Percentiles rank a stretch among this genome's conserved stretches.
These are phyloP conservation scores for Sterrhoptilus dennistouni DNA, from an alignment of 2,113 vertebrate genomes.

Conservation along the genomic window DNA sequence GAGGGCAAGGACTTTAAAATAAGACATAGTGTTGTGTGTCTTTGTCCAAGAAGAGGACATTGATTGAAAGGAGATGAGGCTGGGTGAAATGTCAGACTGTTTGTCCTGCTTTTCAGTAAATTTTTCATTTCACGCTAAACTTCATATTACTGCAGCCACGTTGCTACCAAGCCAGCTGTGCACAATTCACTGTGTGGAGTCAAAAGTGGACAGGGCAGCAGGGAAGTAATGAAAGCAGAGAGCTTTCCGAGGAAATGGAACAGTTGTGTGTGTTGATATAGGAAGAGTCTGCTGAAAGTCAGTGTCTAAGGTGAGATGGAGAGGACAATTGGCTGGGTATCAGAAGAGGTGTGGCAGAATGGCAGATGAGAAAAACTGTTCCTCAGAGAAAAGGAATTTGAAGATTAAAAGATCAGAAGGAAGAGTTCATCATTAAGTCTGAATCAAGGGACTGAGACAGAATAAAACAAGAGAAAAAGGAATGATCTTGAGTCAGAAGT, in stretches of 20 bases:
- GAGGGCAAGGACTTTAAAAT: background rate
- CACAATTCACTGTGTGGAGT: background rate
- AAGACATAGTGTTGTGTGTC: background rate
- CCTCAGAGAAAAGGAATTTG: background rate
- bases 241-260: background rate
- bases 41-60: background rate
- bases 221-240: background rate
- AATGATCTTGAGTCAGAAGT: background rate
- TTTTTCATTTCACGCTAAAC: background rate
- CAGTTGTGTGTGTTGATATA: background rate
- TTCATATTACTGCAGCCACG: background rate
- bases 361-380: background rate
- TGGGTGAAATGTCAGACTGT: background rate
- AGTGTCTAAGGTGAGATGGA: background rate
- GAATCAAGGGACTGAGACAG: background rate
- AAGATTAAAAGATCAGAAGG: conserved; percentile 13
- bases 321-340: background rate
- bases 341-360: background rate
- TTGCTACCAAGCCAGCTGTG: background rate
- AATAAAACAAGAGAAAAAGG: background rate
- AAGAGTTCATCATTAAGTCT: background rate
- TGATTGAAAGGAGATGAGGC: background rate
- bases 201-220: background rate
- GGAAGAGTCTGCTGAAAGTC: background rate
- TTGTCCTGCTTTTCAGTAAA: background rate